These are phyloP conservation scores for Thripadectes ignobilis DNA, from an alignment of 2,797 vertebrate species.

Conservation along the genomic window DNA sequence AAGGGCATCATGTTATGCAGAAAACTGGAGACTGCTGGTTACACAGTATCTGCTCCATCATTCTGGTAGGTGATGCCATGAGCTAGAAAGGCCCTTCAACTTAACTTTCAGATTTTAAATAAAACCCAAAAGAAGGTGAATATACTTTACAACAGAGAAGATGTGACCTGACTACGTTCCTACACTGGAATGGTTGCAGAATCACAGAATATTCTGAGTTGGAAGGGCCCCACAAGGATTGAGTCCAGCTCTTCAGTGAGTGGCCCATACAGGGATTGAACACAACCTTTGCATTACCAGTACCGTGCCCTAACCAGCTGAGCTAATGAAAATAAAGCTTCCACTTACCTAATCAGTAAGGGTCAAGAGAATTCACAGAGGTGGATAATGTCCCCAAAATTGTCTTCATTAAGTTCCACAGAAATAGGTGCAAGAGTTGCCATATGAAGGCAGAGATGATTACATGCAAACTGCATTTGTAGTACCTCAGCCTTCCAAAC, in stretches of 20 bases:
- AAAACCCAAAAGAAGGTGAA: background rate
- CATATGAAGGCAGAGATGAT: background rate
- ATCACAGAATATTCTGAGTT: background rate
- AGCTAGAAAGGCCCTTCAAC: background rate
- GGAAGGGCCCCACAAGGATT: background rate
- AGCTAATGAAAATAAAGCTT: background rate
- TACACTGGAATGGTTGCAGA: background rate
- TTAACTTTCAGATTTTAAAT: background rate
- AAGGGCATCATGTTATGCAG: background rate
- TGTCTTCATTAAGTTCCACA: background rate
- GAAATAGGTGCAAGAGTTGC: background rate
- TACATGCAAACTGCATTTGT: background rate
- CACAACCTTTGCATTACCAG: background rate
- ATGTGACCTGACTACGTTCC: background rate
- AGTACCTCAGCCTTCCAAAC: background rate
- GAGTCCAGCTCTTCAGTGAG: background rate
- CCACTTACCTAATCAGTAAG: background rate
- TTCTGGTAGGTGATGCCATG: background rate
- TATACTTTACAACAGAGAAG: background rate
- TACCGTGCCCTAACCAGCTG: background rate
- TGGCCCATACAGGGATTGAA: background rate
- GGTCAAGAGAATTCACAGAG: background rate
- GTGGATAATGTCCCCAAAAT: background rate
- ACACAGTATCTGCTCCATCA: background rate
- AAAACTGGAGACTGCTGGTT: background rate